Evolutionary conservation across 2,113 vertebrate species (phyloP), one percentile per base, ranked within the genome.

Genomic region (Psophia crepitans): DNA sequence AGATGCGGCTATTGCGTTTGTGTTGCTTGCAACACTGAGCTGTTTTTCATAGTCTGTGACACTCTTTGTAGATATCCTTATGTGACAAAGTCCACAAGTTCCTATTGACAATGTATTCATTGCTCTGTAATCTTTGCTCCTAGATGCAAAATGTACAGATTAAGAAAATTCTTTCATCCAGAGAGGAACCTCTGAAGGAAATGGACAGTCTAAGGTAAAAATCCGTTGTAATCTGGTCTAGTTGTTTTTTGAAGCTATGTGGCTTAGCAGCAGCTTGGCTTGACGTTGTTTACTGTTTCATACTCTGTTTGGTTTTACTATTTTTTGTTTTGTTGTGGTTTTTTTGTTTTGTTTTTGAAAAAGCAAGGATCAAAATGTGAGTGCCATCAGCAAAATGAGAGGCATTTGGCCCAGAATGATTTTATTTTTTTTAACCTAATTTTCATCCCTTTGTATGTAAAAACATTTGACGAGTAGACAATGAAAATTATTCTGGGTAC

Each of bases 131-230:
- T 79, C 69, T 95, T 93, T 95, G 22, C 35, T 88, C 43, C 74
- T 82, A 99, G 99, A 97, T 99, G 30, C 97, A 97, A 86, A 98
- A 98, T 86, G 97, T 98, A 21, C 98, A 98, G 89, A 97, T 99
- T 90, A 99, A 98, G 75, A 98, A 96, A 6, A 96, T 95, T 37
- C 97, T 98, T 54, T 93, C 95, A 87, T 98, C 98, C 89, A 97
- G 97, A 86, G 98, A 98, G 63, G 98, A 98, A 35, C 95, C 98
- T 83, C 96, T 98, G 87, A 98, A 98, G 66, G 97, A 98, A 43
- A 96, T 98, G 8, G 97, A 98, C 68, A 97, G 48, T 74, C 89
- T 98, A 83, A 98, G 99, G 99, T 99, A 98, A 97, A 92, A 82
- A 9, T 9, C 9, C 9, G 14, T 41, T 69, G 41, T 44, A 14